phyloP scores from a whole-genome alignment of 2,113 vertebrate species.

The Corythornis cristatus region DNA sequence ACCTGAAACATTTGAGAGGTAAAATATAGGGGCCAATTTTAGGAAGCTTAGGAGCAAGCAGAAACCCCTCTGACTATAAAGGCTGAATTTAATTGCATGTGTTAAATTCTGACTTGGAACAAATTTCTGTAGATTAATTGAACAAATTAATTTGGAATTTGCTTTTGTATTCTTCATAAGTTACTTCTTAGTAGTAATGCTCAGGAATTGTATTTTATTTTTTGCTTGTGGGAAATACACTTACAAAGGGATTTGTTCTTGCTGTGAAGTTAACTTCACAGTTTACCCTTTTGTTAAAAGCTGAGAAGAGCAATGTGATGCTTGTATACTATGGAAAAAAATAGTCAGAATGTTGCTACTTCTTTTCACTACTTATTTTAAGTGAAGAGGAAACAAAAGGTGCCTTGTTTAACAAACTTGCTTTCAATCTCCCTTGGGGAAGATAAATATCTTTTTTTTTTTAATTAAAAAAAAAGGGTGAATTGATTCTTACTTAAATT shows the following conservation, averaged over 20 bases:
- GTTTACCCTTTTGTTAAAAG: constrained; percentile 6
- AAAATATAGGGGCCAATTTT: neutral
- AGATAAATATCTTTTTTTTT: neutral
- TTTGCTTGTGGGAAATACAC: neutral
- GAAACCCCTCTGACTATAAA: neutral
- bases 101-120: neutral
- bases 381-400: constrained; percentile 17
- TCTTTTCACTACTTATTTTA: constrained; percentile 6
- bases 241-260: neutral
- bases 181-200: neutral
- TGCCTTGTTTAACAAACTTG: neutral
- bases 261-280: neutral
- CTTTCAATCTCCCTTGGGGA: neutral
- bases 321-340: neutral
- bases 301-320: neutral
- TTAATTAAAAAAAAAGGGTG: neutral
- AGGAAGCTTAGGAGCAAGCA: neutral
- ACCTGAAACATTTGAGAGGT: neutral
- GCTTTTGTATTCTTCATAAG: neutral
- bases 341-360: neutral
- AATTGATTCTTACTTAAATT: neutral
- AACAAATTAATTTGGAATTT: neutral
- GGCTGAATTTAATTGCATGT: neutral
- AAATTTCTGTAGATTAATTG: neutral
- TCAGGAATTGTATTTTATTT: neutral